Evolutionary conservation across 1,140 invertebrate genomes (phyloP), one percentile per base, ranked within the genome.

Genomic region (Homalodisca vitripennis): DNA sequence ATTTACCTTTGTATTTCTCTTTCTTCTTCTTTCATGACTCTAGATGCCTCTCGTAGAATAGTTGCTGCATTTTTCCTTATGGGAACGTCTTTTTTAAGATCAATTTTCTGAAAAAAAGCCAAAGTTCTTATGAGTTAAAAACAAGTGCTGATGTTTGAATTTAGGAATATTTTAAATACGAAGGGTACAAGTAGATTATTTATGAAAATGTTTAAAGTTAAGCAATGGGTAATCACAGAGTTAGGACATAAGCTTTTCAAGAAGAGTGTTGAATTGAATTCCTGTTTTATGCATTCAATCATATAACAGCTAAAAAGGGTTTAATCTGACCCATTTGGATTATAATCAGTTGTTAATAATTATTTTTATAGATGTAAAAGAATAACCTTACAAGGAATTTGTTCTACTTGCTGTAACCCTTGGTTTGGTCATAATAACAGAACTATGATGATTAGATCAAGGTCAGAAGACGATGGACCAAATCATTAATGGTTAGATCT

Each of bases 1-100:
- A 22, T 2, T 26, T 26, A 66, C 63, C 24, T 66, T 47, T 66
- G 17, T 1, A 66, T 66, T 13, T 66, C 63, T 66, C 47, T 66
- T 27, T 66, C 63, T 46, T 66, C 63, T 47, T 66, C 63, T 47
- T 47, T 66, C 6, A 66, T 46, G 27, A 66, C 12, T 24, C 63
- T 66, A 2, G 63, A 32, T 17, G 63, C 63, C 17, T 66, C 63
- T 1, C 63, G 63, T 47, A 66, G 63, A 30, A 66, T 17, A 10
- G 26, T 66, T 6, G 63, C 63, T 66, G 63, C 63, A 46, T 66
- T 66, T 27, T 41, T 41, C 26, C 26, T 66, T 20, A 66, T 34
- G 20, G 63, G 63, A 2, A 66, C 10, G 1, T 66, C 26, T 3
- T 24, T 41, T 27, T 2, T 26, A n/a, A n/a, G n/a, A n/a, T n/a